Base-by-base conservation (phyloP, 2,888 invertebrate genomes). In the Macrosoma leucophasiata region DNA sequence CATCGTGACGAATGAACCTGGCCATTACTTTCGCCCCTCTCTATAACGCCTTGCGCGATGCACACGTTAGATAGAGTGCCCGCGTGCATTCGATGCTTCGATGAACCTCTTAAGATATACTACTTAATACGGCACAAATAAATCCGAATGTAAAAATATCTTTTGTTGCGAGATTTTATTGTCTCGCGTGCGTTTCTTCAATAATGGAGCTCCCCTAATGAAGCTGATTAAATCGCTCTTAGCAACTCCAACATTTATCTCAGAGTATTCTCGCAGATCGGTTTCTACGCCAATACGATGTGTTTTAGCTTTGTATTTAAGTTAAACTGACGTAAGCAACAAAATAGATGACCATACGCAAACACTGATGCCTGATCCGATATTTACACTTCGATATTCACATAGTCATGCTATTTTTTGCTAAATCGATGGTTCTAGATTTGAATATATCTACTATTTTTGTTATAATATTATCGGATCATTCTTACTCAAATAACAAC, bases 41-140 rank as follows among this genome's bases (percentile, higher is more conserved):
- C 59, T 50, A 62, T 59, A 64, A 63, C 66, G 71, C 69, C 71
- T 74, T 59, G 62, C 61, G 57, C 43, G 73, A 77, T 75, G 57
- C 60, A 56, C 58, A 55, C 41, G 48, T 53, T 32, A 67, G 73
- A 76, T 77, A 75, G 48, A 50, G 50, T 52, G 46, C 48, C 44
- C 39, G 43, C 34, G 43, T 51, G 58, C 49, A 53, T 61, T 59
- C 62, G 53, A 62, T 52, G 37, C 35, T 50, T 55, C 48, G 51
- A 45, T 48, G 45, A 61, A 58, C 38, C 48, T 45, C 48, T 50
- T 46, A 54, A 51, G 49, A 50, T 51, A 50, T 50, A 46, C 45
- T 53, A 50, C 52, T 41, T 49, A 47, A 22, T 30, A 19, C n/a
- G 9, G 14, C 14, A 4, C 12, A 26, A n/a, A 17, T 22, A 13